These are phyloP conservation scores for Kradibia gibbosae DNA, from an alignment of 1,140 invertebrate genomes.

Conservation along the genomic window DNA sequence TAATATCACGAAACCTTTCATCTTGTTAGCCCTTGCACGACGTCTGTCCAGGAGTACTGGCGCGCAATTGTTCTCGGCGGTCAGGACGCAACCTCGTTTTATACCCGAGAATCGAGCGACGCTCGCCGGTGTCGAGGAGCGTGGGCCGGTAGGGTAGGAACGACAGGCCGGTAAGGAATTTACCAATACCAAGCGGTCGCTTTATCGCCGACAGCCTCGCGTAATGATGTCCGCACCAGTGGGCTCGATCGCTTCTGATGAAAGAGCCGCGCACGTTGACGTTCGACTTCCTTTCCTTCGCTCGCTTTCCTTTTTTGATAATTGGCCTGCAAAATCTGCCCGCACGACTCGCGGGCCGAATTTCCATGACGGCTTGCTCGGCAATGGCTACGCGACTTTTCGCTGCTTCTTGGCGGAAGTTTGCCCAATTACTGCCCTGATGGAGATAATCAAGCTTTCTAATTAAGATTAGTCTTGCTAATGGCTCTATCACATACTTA, in stretches of 20 bases:
- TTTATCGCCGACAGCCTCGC: conserved; percentile 14
- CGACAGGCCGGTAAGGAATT: conserved; percentile 16
- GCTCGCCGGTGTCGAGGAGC: not conserved
- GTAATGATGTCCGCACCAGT: conserved; percentile 8
- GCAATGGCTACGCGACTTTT: too few relatives aligned
- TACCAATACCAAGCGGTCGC: conserved; percentile 6
- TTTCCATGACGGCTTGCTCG: too few relatives aligned
- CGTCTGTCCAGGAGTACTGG: not conserved
- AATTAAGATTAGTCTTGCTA: too few relatives aligned
- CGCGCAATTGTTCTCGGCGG: not conserved
- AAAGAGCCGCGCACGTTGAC: not conserved
- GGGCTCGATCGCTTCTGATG: not conserved
- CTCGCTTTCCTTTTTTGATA: too few relatives aligned
- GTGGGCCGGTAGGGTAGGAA: conserved; percentile 39
- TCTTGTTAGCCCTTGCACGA: not conserved
- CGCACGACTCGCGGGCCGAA: not conserved
- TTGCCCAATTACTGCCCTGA: too few relatives aligned
- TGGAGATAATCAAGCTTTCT: too few relatives aligned
- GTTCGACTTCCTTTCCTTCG: not conserved
- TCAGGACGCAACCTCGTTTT: not conserved
- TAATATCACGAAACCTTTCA: conserved; percentile 1
- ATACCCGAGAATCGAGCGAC: not conserved
- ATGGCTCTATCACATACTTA: too few relatives aligned
- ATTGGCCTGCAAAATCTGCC: not conserved
- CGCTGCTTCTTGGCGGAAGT: too few relatives aligned